A percentile compares a stretch with the other conserved stretches of the same genome.
phyloP scores from a whole-genome alignment of 2,797 vertebrate species.

The Pipistrellus nathusii region DNA sequence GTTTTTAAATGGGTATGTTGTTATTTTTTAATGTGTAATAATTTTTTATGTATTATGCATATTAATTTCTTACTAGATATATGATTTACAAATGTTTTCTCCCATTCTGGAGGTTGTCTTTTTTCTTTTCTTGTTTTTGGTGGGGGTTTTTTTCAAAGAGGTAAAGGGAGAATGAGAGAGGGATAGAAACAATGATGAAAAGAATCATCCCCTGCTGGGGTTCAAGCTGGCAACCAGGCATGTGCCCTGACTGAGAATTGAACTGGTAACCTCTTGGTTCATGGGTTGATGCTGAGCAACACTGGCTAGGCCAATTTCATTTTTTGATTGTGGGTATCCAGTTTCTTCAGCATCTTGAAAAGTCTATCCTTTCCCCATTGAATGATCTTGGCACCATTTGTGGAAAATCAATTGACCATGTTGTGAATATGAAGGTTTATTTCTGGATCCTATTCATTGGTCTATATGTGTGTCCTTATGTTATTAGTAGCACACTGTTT shows the following conservation, averaged over 20 bases:
- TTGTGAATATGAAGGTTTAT: neutral
- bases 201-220: neutral
- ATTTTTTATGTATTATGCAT: neutral
- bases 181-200: neutral
- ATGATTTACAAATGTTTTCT: slow-evolving; percentile 38
- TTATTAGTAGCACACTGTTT: neutral
- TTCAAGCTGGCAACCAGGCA: neutral
- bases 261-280: neutral
- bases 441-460: neutral
- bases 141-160: neutral
- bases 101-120: neutral
- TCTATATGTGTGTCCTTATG: neutral
- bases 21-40: neutral
- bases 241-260: neutral
- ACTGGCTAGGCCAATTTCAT: neutral
- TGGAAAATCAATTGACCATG: neutral
- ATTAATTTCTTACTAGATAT: neutral
- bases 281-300: neutral
- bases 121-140: neutral
- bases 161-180: neutral
- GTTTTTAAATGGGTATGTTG: neutral
- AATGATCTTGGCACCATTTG: neutral
- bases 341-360: neutral
- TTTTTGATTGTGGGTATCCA: neutral
- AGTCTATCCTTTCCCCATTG: neutral